These are phyloP conservation scores for Dryobota labecula DNA, from an alignment of 2,888 invertebrate genomes.

Conservation along the genomic window DNA sequence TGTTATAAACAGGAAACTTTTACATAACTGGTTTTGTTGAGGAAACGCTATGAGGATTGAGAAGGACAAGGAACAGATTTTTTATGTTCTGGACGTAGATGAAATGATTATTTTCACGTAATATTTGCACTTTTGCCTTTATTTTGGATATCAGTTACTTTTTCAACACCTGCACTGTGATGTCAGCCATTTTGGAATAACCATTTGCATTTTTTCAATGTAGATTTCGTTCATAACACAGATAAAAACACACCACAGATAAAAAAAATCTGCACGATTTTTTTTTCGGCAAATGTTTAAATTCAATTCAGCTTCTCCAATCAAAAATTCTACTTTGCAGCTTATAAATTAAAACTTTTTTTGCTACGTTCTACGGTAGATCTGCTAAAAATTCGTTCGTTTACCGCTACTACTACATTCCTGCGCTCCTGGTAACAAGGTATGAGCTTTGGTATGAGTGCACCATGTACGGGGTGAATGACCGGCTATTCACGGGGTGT, in stretches of 20 bases:
- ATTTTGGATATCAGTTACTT: slow-evolving; percentile 6
- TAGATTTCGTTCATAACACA: neutral
- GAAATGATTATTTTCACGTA: slow-evolving; percentile 6
- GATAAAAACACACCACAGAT: slow-evolving; percentile 19
- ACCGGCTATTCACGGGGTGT: slow-evolving; percentile 62
- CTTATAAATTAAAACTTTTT: slow-evolving; percentile 25
- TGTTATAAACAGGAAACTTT: slow-evolving; percentile 59
- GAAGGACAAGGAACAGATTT: slow-evolving; percentile 47
- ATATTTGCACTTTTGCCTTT: neutral
- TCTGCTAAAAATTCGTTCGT: slow-evolving; percentile 51
- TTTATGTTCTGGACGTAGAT: slow-evolving; percentile 12
- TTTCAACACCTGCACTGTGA: neutral
- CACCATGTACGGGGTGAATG: slow-evolving; percentile 55
- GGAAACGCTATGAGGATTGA: slow-evolving; percentile 55
- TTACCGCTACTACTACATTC: slow-evolving; percentile 67
- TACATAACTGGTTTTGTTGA: slow-evolving; percentile 57
- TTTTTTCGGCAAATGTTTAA: neutral
- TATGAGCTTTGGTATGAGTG: slow-evolving; percentile 43
- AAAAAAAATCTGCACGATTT: neutral
- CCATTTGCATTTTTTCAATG: neutral
- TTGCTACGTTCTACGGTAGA: slow-evolving; percentile 14
- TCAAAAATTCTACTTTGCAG: slow-evolving; percentile 8
- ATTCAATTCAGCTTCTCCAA: neutral
- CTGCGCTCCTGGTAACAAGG: slow-evolving; percentile 63
- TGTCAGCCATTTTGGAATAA: neutral